Percentiles rank a stretch among this genome's conserved stretches.
Conservation (phyloP, 2,888 invertebrate species). For the Drosophila kanekoi region DNA sequence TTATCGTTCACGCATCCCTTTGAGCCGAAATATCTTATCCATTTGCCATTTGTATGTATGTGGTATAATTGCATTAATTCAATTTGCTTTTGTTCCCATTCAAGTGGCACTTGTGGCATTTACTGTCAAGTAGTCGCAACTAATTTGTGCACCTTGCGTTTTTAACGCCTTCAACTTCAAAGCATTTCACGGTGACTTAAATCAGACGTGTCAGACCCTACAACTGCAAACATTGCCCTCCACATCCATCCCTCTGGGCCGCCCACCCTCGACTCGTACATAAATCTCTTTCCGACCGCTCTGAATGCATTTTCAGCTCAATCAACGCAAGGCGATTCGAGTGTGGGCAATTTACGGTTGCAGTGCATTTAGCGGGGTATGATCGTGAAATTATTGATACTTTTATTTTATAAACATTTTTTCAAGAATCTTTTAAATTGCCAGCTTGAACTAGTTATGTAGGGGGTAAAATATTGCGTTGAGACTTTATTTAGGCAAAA, state of each 20-base stretch:
- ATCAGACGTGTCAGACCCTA: conserved; percentile 41
- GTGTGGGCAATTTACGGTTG: conserved; percentile 40
- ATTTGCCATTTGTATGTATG: conserved; percentile 25
- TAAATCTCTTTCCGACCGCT: conserved; percentile 40
- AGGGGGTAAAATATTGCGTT: too few species aligned
- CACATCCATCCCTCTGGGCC: neutral
- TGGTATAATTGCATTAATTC: conserved; percentile 13
- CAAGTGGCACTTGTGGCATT: conserved; percentile 55
- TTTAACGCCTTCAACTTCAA: conserved; percentile 59
- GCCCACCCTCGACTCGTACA: conserved; percentile 10
- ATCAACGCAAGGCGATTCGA: conserved; percentile 31
- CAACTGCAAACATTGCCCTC: conserved; percentile 24
- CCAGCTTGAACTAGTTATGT: too few species aligned
- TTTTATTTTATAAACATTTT: neutral
- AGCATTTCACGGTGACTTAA: conserved; percentile 56
- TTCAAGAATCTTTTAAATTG: too few species aligned
- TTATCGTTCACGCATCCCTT: conserved; percentile 44
- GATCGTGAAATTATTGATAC: conserved; percentile 19
- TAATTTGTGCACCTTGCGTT: conserved; percentile 62
- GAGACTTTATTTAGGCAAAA: too few species aligned
- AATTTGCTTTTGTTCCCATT: conserved; percentile 26
- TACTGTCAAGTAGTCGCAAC: conserved; percentile 43
- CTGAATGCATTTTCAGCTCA: conserved; percentile 42
- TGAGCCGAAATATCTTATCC: conserved; percentile 22
- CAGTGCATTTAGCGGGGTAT: conserved; percentile 27